phyloP scores from a whole-genome alignment of 2,113 vertebrate genomes.

The Furnarius figulus region DNA sequence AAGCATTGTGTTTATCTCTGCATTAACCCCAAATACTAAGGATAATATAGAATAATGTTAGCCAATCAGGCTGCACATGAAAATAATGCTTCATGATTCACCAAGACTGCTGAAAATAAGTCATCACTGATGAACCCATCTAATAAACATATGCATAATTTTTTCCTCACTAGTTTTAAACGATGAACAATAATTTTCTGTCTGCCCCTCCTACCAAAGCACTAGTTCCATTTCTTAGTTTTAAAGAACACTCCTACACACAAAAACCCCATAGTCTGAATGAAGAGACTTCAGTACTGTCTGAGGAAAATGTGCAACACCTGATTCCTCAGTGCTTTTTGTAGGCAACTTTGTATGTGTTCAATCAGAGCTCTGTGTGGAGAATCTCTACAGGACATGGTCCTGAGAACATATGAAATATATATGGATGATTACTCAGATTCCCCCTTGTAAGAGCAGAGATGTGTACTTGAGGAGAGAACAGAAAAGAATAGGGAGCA shows the following conservation, averaged over 20 bases:
- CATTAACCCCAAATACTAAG: background rate
- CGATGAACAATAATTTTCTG: background rate
- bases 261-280: accelerated
- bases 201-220: background rate
- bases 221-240: background rate
- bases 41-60: background rate
- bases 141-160: background rate
- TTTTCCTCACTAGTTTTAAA: background rate
- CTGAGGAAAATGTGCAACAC: background rate
- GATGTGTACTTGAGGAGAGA: background rate
- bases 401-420: background rate
- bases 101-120: background rate
- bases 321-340: background rate
- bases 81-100: background rate
- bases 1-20: background rate
- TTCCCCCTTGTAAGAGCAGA: background rate
- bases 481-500: background rate
- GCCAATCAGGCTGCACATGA: background rate
- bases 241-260: background rate
- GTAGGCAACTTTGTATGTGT: background rate
- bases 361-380: background rate
- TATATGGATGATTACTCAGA: background rate
- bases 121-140: background rate
- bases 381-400: background rate
- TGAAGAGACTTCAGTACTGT: background rate